Evolutionary conservation across 2,888 invertebrate species (phyloP).

Genomic region (Muschampia plurimacula): DNA sequence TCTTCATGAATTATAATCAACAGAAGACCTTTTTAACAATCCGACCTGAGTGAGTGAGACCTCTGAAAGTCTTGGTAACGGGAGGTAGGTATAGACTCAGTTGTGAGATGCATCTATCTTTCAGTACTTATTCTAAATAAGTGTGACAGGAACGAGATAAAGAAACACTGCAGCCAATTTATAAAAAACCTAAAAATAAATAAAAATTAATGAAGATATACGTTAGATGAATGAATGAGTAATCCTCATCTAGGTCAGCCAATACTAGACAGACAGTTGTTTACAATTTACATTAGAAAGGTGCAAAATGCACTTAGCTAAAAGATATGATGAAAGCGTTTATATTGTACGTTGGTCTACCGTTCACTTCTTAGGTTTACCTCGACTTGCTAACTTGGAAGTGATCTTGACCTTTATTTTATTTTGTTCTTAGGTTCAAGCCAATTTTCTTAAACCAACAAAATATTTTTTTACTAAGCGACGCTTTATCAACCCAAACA

Average conservation of each 20-base stretch:
- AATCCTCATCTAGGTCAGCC: conserved; percentile 13
- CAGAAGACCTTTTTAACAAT: no score
- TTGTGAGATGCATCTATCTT: no score
- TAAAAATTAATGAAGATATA: background rate
- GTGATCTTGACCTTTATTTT: conserved; percentile 33
- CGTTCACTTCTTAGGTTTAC: conserved; percentile 34
- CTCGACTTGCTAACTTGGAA: conserved; percentile 35
- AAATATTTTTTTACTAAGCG: background rate
- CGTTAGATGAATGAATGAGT: background rate
- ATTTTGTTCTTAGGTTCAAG: background rate
- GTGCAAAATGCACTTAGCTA: conserved; percentile 25
- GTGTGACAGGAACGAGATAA: background rate
- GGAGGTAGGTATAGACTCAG: no score
- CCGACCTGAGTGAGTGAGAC: no score
- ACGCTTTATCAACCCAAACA: background rate
- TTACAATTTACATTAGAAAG: conserved; percentile 27
- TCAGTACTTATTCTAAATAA: no score
- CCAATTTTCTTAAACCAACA: background rate
- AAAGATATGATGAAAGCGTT: conserved; percentile 16
- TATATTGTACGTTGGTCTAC: conserved; percentile 9
- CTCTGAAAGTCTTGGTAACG: no score
- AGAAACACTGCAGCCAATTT: background rate
- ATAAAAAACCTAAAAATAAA: background rate
- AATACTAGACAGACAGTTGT: conserved; percentile 7
- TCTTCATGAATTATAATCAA: no score